phyloP scores from a whole-genome alignment of 2,888 invertebrate species.

The Petrolisthes manimaculis region DNA sequence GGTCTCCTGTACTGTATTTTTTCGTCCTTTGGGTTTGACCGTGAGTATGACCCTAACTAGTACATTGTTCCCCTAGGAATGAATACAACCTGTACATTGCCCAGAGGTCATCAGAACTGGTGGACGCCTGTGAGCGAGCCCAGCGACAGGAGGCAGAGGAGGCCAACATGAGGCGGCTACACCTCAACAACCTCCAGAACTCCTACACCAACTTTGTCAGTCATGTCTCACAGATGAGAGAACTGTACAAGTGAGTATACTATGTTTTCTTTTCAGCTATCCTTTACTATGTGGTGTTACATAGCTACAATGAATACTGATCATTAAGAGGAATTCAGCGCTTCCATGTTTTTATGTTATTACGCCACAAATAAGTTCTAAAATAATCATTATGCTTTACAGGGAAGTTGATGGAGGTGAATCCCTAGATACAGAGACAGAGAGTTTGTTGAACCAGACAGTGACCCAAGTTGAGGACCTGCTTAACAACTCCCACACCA shows the following conservation, averaged over 20 bases:
- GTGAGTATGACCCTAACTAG: too few relatives aligned
- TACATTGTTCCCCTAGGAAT: neutral
- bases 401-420: conserved; percentile 30
- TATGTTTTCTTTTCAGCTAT: neutral
- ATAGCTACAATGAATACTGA: too few relatives aligned
- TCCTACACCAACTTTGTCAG: neutral
- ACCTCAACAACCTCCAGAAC: conserved; percentile 1
- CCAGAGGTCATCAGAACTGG: conserved; percentile 2
- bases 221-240: conserved; percentile 7
- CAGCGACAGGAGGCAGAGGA: conserved; percentile 12
- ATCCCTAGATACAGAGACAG: neutral
- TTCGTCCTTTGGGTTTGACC: too few relatives aligned
- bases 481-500: neutral
- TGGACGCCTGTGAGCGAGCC: conserved; percentile 11
- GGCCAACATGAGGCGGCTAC: conserved; percentile 1
- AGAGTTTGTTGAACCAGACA: conserved; percentile 17
- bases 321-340: too few relatives aligned
- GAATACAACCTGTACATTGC: conserved; percentile 12
- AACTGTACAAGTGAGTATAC: neutral
- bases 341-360: too few relatives aligned
- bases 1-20: too few relatives aligned
- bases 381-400: neutral
- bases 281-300: too few relatives aligned
- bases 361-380: too few relatives aligned
- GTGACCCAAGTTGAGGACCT: conserved; percentile 15